Evolutionary conservation across 2,113 vertebrate species (phyloP).

Genomic region (Tragelaphus imberbis): DNA sequence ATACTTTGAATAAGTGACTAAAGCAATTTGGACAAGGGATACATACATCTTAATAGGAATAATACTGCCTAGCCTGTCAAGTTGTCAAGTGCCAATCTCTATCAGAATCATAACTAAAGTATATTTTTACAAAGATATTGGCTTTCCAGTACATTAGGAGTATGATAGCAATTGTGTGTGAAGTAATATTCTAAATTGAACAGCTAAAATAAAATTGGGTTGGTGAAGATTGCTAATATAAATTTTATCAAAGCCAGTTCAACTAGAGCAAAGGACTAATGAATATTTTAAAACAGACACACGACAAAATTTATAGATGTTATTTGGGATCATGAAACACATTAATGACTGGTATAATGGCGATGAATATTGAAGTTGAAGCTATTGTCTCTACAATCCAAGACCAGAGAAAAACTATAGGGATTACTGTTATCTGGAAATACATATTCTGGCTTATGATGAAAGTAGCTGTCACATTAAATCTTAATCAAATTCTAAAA

Average conservation of each 20-base stretch:
- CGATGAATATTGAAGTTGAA: not conserved
- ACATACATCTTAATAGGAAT: not conserved
- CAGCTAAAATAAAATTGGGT: conserved; percentile 7
- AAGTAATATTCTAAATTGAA: conserved; percentile 33
- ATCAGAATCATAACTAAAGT: conserved; percentile 12
- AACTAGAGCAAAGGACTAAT: not conserved
- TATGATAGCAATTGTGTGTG: not conserved
- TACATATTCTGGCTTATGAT: not conserved
- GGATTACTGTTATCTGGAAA: not conserved
- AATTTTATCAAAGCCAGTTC: conserved; percentile 6
- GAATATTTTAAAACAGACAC: not conserved
- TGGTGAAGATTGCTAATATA: not conserved
- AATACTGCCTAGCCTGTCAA: not conserved
- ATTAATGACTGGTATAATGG: not conserved
- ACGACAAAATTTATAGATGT: not conserved
- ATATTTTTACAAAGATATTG: not conserved
- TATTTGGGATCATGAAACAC: not conserved
- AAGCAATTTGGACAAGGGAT: not conserved
- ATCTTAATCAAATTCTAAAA: not conserved
- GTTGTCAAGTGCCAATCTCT: not conserved
- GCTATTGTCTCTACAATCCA: not conserved
- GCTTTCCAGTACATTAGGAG: not conserved
- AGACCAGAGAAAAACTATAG: not conserved
- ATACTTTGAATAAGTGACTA: not conserved
- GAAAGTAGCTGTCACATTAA: not conserved